Percentiles rank a stretch among this genome's conserved stretches.
These are phyloP conservation scores for Ormyrus thymus DNA, from an alignment of 2,888 invertebrate genomes.

Conservation along the genomic window DNA sequence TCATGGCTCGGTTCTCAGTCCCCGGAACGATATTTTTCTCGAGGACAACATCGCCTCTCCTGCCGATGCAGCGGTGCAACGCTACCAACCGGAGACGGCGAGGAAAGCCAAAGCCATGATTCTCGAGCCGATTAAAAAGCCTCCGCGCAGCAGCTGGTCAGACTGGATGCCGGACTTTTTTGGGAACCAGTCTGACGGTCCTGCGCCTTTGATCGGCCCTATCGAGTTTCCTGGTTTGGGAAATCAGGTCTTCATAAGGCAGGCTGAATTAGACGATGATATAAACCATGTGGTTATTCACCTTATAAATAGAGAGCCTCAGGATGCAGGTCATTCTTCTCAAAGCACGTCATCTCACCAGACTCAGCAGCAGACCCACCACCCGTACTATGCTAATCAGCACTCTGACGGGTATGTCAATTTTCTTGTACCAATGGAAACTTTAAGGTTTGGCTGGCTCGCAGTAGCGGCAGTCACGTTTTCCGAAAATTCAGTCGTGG, in stretches of 20 bases:
- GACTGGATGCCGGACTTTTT: constrained; percentile 60
- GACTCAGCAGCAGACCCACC: too few relatives aligned
- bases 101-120: constrained; percentile 44
- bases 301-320: constrained; percentile 55
- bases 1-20: too few relatives aligned
- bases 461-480: too few relatives aligned
- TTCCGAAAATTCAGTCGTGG: too few relatives aligned
- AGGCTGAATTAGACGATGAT: constrained; percentile 59
- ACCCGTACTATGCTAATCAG: too few relatives aligned
- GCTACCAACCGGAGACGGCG: neutral
- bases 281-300: constrained; percentile 62
- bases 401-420: too few relatives aligned
- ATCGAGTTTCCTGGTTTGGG: constrained; percentile 63
- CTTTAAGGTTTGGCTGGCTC: too few relatives aligned
- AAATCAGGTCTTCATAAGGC: constrained; percentile 63
- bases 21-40: neutral
- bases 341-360: too few relatives aligned
- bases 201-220: constrained; percentile 64
- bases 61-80: neutral
- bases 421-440: too few relatives aligned
- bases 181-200: constrained; percentile 54
- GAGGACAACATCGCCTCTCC: neutral
- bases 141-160: constrained; percentile 15
- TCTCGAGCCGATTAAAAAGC: constrained; percentile 59
- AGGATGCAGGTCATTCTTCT: too few relatives aligned